Evolutionary conservation across 2,797 vertebrate species (phyloP).

Genomic region (Cirrhinus molitorella): DNA sequence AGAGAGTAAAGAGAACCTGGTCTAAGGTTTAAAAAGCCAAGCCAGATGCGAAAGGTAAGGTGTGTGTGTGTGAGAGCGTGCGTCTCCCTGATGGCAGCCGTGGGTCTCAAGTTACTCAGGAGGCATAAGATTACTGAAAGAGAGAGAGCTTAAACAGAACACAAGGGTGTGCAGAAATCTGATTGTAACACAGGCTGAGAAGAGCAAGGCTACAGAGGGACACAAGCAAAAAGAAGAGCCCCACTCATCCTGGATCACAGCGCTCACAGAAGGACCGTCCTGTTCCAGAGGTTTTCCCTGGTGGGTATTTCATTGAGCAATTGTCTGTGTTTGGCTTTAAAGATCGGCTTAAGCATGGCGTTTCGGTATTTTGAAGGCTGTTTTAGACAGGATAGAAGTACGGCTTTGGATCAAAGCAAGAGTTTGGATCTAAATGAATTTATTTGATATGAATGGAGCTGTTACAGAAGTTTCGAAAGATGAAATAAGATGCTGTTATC

Average conservation of each 20-base stretch:
- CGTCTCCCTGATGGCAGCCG: conserved; percentile 61
- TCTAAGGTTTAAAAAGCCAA: conserved; percentile 67
- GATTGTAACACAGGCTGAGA: conserved; percentile 77
- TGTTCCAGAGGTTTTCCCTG: conserved; percentile 26
- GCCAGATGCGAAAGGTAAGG: conserved; percentile 59
- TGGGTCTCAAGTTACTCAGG: conserved; percentile 78
- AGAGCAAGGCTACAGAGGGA: conserved; percentile 50
- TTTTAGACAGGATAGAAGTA: background rate
- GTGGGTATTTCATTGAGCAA: conserved; percentile 40
- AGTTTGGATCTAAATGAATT: background rate
- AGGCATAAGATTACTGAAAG: conserved; percentile 81
- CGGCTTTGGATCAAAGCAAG: background rate
- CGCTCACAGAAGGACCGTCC: conserved; percentile 34
- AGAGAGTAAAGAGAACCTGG: conserved; percentile 49
- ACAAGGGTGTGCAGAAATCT: conserved; percentile 73
- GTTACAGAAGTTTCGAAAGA: background rate
- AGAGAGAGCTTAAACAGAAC: conserved; percentile 81
- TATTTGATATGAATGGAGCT: background rate
- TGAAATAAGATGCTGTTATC: background rate
- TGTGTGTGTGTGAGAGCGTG: conserved; percentile 47
- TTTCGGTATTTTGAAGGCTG: background rate
- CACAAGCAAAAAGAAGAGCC: conserved; percentile 35
- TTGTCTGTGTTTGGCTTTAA: background rate
- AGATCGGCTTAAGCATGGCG: background rate
- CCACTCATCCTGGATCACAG: conserved; percentile 37